Evolutionary conservation across 1,140 invertebrate genomes (phyloP), one percentile per base, ranked within the genome.

Genomic region (Eulimnadia texana): DNA sequence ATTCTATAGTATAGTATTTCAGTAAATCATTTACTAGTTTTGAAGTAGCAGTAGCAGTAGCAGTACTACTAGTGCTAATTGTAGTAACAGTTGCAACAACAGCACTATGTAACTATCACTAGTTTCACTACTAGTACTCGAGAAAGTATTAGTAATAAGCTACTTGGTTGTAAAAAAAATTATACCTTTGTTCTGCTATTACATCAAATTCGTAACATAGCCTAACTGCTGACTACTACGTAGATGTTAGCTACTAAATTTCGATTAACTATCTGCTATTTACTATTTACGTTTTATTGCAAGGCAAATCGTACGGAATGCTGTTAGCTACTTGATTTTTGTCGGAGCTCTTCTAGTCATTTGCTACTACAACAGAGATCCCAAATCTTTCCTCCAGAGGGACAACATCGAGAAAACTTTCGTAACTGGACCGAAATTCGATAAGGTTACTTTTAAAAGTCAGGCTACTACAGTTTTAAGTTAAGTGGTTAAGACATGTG

Each of bases 311-410:
- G 54, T 78, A 1, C 72, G 72, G 64, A 74, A 77, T 62, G 74
- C 76, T 3, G 53, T 74, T 16, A 70, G 76, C 42, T 78, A 78
- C 66, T 59, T 71, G 0, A 69, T 78, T 64, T 80, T 79, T 70
- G 64, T 80, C 19, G 76, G 72, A 70, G 70, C 80, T 16, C 69
- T 80, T 2, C 71, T 77, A 55, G 68, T 77, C 22, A 67, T 78
- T 52, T 71, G 72, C 66, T 76, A 78, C 67, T 67, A 71, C 19
- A 73, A 75, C 66, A 65, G 76, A 58, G 73, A 73, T 67, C 65
- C 71, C 10, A 66, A 71, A 61, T 69, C 72, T 28, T 73, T 71
- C 63, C 64, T 70, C 1, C 70, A 76, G 66, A 72, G 77, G 63
- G 65, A 71, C 24, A 73, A 72, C 61, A 60, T 79, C 66, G 66